phyloP scores from a whole-genome alignment of 2,888 invertebrate species.

The Ormyrus thymus region DNA sequence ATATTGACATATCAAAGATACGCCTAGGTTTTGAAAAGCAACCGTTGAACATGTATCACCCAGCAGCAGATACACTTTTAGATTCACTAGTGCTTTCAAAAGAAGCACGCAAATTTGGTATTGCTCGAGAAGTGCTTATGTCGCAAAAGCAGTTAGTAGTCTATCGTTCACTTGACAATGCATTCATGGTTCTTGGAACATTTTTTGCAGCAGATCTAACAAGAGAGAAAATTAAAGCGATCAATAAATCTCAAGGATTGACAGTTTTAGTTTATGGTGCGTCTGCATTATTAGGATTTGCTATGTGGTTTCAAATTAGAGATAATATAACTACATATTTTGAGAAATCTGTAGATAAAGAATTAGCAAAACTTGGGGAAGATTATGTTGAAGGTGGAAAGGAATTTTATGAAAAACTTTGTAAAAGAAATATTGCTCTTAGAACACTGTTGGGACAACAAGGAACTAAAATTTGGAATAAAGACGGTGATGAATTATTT shows the following conservation, averaged over 20 bases:
- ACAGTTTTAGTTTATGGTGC: conserved; percentile 77
- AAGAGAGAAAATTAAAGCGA: conserved; percentile 79
- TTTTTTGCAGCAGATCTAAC: conserved; percentile 73
- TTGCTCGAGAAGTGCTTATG: conserved; percentile 85
- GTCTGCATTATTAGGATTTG: conserved; percentile 78
- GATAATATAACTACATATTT: conserved; percentile 80
- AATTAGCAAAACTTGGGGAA: conserved; percentile 78
- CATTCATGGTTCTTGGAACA: not conserved
- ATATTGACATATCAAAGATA: conserved; percentile 79
- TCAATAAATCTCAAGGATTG: conserved; percentile 76
- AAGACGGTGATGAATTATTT: conserved; percentile 83
- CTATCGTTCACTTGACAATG: conserved; percentile 69
- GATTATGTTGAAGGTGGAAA: conserved; percentile 84
- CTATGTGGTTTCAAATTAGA: conserved; percentile 80
- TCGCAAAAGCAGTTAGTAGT: conserved; percentile 79
- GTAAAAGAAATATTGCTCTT: conserved; percentile 85
- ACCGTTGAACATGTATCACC: conserved; percentile 80
- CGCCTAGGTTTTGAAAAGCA: conserved; percentile 77
- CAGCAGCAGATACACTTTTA: conserved; percentile 79
- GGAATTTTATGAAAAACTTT: conserved; percentile 84
- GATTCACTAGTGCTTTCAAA: conserved; percentile 85
- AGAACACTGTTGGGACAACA: conserved; percentile 80
- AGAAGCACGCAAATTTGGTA: conserved; percentile 86
- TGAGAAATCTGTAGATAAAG: conserved; percentile 81
- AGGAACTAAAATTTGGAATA: conserved; percentile 80